phyloP scores from a whole-genome alignment of 2,888 invertebrate species.

The Achlya flavicornis region DNA sequence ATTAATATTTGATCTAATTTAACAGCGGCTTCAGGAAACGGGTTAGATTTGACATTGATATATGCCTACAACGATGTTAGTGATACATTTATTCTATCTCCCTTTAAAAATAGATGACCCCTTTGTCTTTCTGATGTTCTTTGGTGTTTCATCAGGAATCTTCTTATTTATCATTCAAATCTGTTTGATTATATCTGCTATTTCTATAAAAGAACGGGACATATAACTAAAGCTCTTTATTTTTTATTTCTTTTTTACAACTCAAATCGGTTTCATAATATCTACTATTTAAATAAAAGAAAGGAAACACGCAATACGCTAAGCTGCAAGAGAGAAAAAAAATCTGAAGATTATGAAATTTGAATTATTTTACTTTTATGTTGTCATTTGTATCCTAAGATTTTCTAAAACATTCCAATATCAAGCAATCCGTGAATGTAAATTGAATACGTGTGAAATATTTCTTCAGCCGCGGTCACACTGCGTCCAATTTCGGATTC shows the following conservation, averaged over 20 bases:
- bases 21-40: background rate
- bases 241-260: background rate
- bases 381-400: background rate
- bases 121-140: background rate
- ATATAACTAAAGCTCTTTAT: too few relatives aligned
- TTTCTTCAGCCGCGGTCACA: constrained; percentile 53
- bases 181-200: background rate
- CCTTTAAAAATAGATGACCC: background rate
- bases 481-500: constrained; percentile 76
- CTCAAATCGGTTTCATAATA: background rate
- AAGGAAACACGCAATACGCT: background rate
- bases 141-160: background rate
- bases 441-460: constrained; percentile 50
- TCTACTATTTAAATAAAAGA: background rate
- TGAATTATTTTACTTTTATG: background rate
- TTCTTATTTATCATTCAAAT: background rate
- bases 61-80: background rate
- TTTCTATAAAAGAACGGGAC: background rate
- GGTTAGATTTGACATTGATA: constrained; percentile 4
- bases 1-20: background rate
- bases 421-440: constrained; percentile 43
- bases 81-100: background rate
- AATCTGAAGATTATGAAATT: too few relatives aligned
- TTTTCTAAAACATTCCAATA: background rate
- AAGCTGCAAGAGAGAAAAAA: too few relatives aligned